Percentiles rank a stretch among this genome's conserved stretches.
Evolutionary conservation across 2,888 invertebrate genomes (phyloP).

Genomic region (Meteorus colon): DNA sequence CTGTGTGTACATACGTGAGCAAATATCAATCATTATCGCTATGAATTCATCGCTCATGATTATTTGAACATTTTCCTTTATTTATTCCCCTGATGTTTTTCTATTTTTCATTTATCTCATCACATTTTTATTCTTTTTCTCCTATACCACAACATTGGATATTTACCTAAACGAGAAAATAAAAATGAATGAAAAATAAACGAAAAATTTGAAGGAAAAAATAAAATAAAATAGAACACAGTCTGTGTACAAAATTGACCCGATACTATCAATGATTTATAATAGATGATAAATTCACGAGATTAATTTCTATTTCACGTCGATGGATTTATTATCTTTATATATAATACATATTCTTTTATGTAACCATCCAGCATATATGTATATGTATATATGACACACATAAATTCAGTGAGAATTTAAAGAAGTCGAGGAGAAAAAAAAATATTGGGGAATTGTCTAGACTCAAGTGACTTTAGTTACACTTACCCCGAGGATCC

Average conservation of each 20-base stretch:
- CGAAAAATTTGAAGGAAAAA: neutral
- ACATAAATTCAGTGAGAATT: neutral
- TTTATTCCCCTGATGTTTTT: too few species aligned
- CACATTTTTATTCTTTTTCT: too few species aligned
- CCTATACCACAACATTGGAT: neutral
- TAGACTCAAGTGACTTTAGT: neutral
- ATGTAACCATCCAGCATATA: neutral
- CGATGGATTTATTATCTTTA: constrained; percentile 1
- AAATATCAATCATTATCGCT: neutral
- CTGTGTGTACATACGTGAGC: neutral
- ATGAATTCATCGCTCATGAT: neutral
- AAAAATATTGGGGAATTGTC: constrained; percentile 13
- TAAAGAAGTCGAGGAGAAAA: neutral
- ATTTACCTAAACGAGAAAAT: neutral
- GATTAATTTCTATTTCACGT: neutral
- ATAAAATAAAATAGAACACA: neutral
- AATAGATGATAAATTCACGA: constrained; percentile 3
- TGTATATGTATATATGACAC: neutral
- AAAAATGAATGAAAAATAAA: neutral
- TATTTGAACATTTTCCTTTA: neutral
- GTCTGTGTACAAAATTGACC: neutral
- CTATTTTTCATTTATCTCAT: too few species aligned
- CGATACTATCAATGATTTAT: constrained; percentile 15
- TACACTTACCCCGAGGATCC: constrained; percentile 29
- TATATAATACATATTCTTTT: neutral